These are phyloP conservation scores for Scaptomyza reducta DNA, from an alignment of 2,888 invertebrate genomes.

Conservation along the genomic window DNA sequence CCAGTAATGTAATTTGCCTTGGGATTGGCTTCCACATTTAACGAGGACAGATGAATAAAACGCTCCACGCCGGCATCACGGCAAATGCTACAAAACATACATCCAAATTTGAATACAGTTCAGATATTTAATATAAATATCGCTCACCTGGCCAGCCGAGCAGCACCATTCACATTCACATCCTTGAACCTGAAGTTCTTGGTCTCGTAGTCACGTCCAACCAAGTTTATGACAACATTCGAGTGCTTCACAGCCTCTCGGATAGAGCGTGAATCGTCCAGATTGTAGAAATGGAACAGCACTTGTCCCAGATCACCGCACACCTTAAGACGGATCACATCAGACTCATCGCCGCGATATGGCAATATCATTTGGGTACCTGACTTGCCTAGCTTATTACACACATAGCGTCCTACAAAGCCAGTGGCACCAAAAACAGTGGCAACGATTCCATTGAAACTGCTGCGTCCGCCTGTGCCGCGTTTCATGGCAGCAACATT, in stretches of 20 bases:
- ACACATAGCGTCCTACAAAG: constrained; percentile 93
- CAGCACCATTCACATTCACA: constrained; percentile 94
- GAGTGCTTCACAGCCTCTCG: constrained; percentile 95
- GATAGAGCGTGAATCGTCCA: constrained; percentile 94
- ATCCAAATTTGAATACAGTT: neutral
- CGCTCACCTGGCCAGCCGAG: constrained; percentile 90
- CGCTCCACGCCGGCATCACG: constrained; percentile 93
- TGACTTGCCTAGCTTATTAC: constrained; percentile 94
- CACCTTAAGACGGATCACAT: constrained; percentile 91
- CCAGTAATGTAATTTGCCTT: constrained; percentile 87
- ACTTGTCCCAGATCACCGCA: constrained; percentile 98
- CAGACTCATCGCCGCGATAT: constrained; percentile 94
- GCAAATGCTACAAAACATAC: constrained; percentile 84
- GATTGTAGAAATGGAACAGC: constrained; percentile 92
- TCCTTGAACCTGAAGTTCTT: constrained; percentile 94
- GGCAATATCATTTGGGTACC: constrained; percentile 96
- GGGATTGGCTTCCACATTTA: constrained; percentile 91
- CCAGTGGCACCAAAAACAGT: constrained; percentile 98
- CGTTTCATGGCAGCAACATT: constrained; percentile 89
- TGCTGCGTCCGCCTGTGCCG: constrained; percentile 96
- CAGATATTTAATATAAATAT: constrained; percentile 33
- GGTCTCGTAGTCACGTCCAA: constrained; percentile 97
- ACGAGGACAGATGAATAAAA: constrained; percentile 95
- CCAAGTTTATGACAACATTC: constrained; percentile 97
- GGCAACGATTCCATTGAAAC: constrained; percentile 98